Percentiles rank a stretch among this genome's conserved stretches.
These are phyloP conservation scores for Gymnocheta viridis DNA, from an alignment of 2,888 invertebrate species.

Conservation along the genomic window DNA sequence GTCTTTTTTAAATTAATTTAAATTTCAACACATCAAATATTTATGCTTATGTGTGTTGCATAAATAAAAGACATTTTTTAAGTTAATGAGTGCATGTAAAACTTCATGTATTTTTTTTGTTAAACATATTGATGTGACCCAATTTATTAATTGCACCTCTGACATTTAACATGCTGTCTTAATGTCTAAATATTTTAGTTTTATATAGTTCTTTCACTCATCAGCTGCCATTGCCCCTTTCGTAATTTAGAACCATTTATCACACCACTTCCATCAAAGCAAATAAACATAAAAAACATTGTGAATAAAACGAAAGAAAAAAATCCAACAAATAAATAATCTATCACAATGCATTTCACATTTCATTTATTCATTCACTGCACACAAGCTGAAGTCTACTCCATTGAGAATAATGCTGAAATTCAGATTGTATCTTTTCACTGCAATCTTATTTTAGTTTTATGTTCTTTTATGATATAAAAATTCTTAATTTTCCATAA, in stretches of 20 bases:
- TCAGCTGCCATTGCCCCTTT: background rate
- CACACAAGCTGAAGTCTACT: conserved; percentile 35
- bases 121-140: too few species aligned
- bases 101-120: too few species aligned
- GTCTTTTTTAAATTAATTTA: too few species aligned
- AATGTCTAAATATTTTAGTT: background rate
- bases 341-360: conserved; percentile 54
- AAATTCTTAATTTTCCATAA: background rate
- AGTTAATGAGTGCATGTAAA: too few species aligned
- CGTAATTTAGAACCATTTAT: background rate
- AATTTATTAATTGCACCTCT: too few species aligned
- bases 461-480: background rate
- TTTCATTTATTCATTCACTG: too few species aligned
- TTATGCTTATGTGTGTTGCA: too few species aligned
- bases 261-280: background rate
- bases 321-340: conserved; percentile 25
- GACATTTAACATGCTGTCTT: background rate
- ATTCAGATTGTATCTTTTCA: background rate
- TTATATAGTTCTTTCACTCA: background rate
- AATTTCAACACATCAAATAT: too few species aligned
- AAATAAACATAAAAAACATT: background rate
- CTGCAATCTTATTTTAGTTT: background rate
- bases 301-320: background rate
- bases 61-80: too few species aligned
- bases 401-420: conserved; percentile 33